phyloP scores from a whole-genome alignment of 2,888 invertebrate genomes.

The Pyrgus malvae region DNA sequence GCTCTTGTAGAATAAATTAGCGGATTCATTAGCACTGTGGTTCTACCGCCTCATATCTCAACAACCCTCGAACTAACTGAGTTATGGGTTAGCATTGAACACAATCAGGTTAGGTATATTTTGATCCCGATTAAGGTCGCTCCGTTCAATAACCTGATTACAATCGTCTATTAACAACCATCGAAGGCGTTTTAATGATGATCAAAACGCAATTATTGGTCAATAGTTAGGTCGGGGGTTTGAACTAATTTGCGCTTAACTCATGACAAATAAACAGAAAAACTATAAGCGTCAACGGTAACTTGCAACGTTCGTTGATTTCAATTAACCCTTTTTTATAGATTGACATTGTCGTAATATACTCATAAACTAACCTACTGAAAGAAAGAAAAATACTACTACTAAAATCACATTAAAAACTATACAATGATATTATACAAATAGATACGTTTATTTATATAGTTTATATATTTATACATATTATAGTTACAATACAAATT shows the following conservation, averaged over 20 bases:
- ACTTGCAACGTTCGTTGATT: no score
- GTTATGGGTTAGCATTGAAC: constrained; percentile 30
- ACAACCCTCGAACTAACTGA: constrained; percentile 33
- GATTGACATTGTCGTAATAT: no score
- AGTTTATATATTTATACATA: no score
- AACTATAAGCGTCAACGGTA: no score
- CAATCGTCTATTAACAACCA: constrained; percentile 12
- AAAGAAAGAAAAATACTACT: no score
- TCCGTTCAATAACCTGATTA: constrained; percentile 18
- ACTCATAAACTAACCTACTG: no score
- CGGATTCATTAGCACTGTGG: constrained; percentile 36
- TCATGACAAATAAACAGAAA: no score
- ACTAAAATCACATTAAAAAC: no score
- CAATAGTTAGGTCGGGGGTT: not conserved
- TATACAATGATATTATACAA: no score
- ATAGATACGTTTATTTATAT: no score
- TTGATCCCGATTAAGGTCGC: constrained; percentile 25
- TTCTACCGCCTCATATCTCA: constrained; percentile 34
- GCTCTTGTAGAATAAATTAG: constrained; percentile 32
- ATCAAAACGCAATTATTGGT: not conserved
- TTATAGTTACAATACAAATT: no score
- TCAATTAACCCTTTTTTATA: no score
- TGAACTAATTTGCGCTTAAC: not conserved
- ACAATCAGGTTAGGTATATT: constrained; percentile 24
- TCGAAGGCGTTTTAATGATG: constrained; percentile 6